A percentile compares a stretch with the other conserved stretches of the same genome.
Evolutionary conservation across 2,888 invertebrate species (phyloP).

Genomic region (Branchipolynoe longqiensis): DNA sequence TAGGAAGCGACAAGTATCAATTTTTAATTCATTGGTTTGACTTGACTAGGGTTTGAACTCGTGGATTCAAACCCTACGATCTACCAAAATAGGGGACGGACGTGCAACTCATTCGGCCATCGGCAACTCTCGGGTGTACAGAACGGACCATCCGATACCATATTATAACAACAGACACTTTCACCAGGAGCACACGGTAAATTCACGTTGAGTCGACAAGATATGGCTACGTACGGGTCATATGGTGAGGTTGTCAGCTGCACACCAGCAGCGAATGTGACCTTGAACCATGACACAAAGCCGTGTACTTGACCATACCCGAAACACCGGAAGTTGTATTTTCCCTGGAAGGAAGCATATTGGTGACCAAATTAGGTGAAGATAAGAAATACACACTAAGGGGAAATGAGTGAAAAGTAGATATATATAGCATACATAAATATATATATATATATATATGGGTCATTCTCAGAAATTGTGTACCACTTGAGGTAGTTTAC

Average conservation of each 20-base stretch:
- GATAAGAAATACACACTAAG: background rate
- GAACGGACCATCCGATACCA: too few species aligned
- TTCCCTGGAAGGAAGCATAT: slow-evolving; percentile 69
- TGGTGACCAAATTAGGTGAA: background rate
- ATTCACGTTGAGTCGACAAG: too few species aligned
- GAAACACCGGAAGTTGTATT: slow-evolving; percentile 77
- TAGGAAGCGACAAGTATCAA: too few species aligned
- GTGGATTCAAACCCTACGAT: too few species aligned
- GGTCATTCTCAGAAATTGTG: too few species aligned
- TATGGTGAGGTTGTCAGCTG: slow-evolving; percentile 79
- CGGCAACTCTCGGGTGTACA: too few species aligned
- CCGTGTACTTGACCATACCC: slow-evolving; percentile 76
- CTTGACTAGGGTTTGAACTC: too few species aligned
- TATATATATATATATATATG: background rate
- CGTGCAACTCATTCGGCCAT: too few species aligned
- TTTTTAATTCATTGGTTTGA: too few species aligned
- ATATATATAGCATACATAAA: background rate
- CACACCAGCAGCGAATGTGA: slow-evolving; percentile 76
- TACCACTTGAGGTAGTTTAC: too few species aligned
- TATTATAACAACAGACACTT: background rate
- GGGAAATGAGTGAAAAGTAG: background rate
- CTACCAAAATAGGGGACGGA: too few species aligned
- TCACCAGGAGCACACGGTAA: too few species aligned
- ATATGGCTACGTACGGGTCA: slow-evolving; percentile 71
- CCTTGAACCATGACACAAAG: slow-evolving; percentile 79